phyloP scores from a whole-genome alignment of 2,113 vertebrate genomes.

The Centropristis striata region DNA sequence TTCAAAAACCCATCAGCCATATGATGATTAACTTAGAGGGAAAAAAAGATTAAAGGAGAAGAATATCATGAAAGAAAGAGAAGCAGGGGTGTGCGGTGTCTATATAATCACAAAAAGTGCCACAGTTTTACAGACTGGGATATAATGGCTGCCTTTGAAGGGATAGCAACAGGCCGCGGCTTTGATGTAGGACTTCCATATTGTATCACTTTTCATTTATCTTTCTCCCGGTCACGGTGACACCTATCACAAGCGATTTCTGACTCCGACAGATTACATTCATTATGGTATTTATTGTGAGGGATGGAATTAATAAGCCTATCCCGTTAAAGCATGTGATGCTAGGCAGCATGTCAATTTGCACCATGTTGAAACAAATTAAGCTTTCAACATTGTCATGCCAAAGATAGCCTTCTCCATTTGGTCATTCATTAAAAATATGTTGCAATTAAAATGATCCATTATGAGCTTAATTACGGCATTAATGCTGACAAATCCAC shows the following conservation, averaged over 20 bases:
- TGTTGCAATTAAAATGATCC: constrained; percentile 76
- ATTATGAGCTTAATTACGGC: constrained; percentile 71
- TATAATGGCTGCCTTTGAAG: constrained; percentile 71
- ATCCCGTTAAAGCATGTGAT: constrained; percentile 53
- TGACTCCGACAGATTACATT: constrained; percentile 5
- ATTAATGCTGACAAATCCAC: constrained; percentile 64
- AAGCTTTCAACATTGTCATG: constrained; percentile 62
- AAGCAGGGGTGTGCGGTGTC: constrained; percentile 37
- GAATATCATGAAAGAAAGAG: constrained; percentile 64
- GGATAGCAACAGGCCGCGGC: constrained; percentile 36
- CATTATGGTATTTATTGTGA: constrained; percentile 45
- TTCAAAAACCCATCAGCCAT: constrained; percentile 72
- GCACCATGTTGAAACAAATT: constrained; percentile 66
- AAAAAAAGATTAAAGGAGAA: constrained; percentile 66
- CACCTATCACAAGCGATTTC: constrained; percentile 41
- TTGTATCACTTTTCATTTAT: constrained; percentile 32
- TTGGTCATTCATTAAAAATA: constrained; percentile 76
- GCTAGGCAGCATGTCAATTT: constrained; percentile 57
- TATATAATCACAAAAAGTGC: constrained; percentile 60
- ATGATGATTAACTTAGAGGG: constrained; percentile 67
- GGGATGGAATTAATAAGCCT: constrained; percentile 48
- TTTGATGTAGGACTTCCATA: constrained; percentile 67
- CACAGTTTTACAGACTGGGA: constrained; percentile 68
- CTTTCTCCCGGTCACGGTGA: constrained; percentile 33
- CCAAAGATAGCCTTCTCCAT: constrained; percentile 67